Evolutionary conservation across 2,113 vertebrate genomes (phyloP).

Genomic region (Dendropsophus ebraccatus): DNA sequence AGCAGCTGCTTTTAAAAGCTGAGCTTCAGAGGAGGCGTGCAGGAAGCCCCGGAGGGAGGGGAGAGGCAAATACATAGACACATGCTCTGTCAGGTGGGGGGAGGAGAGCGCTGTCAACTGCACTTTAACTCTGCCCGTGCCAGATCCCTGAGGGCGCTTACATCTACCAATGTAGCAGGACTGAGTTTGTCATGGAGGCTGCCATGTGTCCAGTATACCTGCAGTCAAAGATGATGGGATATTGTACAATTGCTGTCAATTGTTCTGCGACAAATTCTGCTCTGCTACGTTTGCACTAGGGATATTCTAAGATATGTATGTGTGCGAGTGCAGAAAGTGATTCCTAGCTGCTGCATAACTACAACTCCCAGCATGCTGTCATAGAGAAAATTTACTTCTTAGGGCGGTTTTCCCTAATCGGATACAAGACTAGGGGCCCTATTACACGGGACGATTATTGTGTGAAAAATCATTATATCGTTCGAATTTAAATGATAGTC

Average conservation of each 20-base stretch:
- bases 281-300: background rate
- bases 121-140: constrained; percentile 1
- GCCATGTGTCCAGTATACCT: no score
- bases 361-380: no score
- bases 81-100: constrained; percentile 41
- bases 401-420: no score
- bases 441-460: no score
- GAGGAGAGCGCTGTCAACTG: constrained; percentile 23
- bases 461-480: no score
- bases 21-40: constrained; percentile 37
- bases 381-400: no score
- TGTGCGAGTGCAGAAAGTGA: no score
- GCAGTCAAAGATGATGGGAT: background rate
- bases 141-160: background rate
- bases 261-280: background rate
- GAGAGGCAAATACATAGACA: constrained; percentile 38
- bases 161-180: background rate
- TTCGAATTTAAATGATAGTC: no score
- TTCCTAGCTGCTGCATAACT: no score
- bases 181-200: background rate
- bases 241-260: background rate
- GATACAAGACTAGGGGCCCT: no score
- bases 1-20: constrained; percentile 52
- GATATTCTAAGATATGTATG: background rate
- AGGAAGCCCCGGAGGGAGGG: constrained; percentile 41